Base-by-base conservation (phyloP, 2,797 vertebrate genomes). In the Rhinoraja longicauda region DNA sequence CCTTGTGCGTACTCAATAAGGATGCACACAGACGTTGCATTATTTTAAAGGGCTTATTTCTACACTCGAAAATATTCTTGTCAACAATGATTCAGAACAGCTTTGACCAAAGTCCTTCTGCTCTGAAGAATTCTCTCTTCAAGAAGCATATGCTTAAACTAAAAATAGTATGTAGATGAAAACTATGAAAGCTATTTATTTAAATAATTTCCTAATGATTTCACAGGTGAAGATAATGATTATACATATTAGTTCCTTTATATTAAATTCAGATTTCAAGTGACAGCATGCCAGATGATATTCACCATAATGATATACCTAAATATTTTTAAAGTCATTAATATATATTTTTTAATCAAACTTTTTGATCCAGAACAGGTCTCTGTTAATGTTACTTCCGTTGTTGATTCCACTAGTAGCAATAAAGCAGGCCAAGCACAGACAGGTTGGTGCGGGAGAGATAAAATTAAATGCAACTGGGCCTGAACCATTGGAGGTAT, bases 1-100 rank as follows among this genome's bases (percentile, higher is more conserved):
- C 90, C 39, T 92, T 92, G 96, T 96, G 94, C 96, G 96, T 96
- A 96, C 96, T 97, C 96, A 97, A 97, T 72, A 97, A 97, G 97
- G 88, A 90, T 90, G 88, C 88, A 97, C 95, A 96, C 95, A 96
- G 96, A 92, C 36, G 96, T 95, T 96, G 96, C 96, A 95, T 97
- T 97, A 96, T 96, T 97, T 97, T 96, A 97, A 97, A 97, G 96
- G 96, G 95, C 94, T 95, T 95, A 96, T 96, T 95, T 94, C 94
- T 94, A 95, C 95, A 96, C 96, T 95, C 96, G 96, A 97, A 97
- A 97, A 86, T 81, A 82, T 67, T 82, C 70, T 82, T 93, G 93
- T 86, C 93, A 86, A 86, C 93, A 82, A n/a, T 75, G 67, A 93
- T 93, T 81, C 90, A 45, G 53, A 70, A 92, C 39, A 92, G 32